Percentiles rank a stretch among this genome's conserved stretches.
Conservation (phyloP, 1,140 invertebrate species). For the Hyles vespertilio region DNA sequence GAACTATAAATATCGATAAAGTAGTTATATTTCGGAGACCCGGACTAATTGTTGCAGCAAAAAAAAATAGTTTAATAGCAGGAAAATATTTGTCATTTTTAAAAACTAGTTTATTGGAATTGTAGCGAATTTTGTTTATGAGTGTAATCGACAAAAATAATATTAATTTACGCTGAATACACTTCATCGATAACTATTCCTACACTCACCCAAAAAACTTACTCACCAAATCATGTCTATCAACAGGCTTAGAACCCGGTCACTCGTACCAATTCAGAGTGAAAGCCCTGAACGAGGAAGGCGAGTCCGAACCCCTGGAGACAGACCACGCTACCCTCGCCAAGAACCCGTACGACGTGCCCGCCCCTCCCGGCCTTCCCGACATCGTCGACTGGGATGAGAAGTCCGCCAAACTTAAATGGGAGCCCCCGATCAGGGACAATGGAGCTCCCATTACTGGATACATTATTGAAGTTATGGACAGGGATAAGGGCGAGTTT, state of each 20-base stretch:
- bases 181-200: too few species aligned
- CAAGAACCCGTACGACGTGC: conserved; percentile 97
- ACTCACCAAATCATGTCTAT: background rate
- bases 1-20: too few species aligned
- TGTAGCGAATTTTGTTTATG: too few species aligned
- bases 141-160: too few species aligned
- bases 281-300: conserved; percentile 96
- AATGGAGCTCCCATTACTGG: conserved; percentile 97
- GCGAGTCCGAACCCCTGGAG: conserved; percentile 94
- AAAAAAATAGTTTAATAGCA: too few species aligned
- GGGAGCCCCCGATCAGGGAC: conserved; percentile 96
- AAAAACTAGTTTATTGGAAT: too few species aligned
- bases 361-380: conserved; percentile 91
- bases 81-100: too few species aligned
- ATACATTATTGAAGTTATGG: conserved; percentile 89
- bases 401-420: conserved; percentile 94
- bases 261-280: conserved; percentile 97
- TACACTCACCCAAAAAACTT: too few species aligned
- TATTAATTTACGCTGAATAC: too few species aligned
- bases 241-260: conserved; percentile 88
- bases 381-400: conserved; percentile 96
- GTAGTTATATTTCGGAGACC: too few species aligned
- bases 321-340: conserved; percentile 91
- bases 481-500: conserved; percentile 78
- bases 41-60: too few species aligned